Conservation (phyloP, 2,888 invertebrate species). For the Nomada flava region DNA sequence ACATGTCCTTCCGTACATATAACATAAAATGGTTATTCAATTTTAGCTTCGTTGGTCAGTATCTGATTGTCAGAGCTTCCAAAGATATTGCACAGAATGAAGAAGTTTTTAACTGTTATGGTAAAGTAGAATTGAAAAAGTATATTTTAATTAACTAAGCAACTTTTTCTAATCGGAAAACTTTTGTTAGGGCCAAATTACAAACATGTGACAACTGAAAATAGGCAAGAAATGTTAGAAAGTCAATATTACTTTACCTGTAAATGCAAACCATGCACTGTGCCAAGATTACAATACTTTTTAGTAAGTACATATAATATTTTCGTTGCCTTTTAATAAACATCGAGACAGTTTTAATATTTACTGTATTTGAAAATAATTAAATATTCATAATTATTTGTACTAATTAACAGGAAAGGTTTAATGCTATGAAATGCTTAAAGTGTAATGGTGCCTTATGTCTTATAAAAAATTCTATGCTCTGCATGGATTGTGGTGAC, state of each 20-base stretch:
- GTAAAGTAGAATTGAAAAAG: conserved; percentile 78
- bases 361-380: background rate
- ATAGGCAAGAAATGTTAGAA: conserved; percentile 87
- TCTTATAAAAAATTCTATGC: conserved; percentile 69
- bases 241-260: conserved; percentile 93
- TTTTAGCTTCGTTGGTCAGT: conserved; percentile 89
- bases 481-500: conserved; percentile 79
- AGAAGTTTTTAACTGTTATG: conserved; percentile 95
- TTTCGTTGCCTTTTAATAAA: background rate
- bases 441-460: conserved; percentile 81
- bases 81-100: conserved; percentile 87
- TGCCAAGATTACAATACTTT: conserved; percentile 77
- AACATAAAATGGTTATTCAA: conserved; percentile 85
- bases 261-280: conserved; percentile 89
- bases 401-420: conserved; percentile 80
- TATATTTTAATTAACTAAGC: background rate
- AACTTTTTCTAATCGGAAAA: conserved; percentile 7
- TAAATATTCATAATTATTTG: conserved; percentile 18
- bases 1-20: conserved; percentile 6
- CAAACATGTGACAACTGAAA: conserved; percentile 86
- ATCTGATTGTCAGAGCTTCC: conserved; percentile 89
- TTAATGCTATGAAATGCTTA: conserved; percentile 82
- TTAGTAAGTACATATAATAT: conserved; percentile 69
- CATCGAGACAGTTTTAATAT: background rate
- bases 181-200: conserved; percentile 87